A percentile compares a stretch with the other conserved stretches of the same genome.
Evolutionary conservation across 2,888 invertebrate genomes (phyloP).

Genomic region (Eumacrocentrus americanus): DNA sequence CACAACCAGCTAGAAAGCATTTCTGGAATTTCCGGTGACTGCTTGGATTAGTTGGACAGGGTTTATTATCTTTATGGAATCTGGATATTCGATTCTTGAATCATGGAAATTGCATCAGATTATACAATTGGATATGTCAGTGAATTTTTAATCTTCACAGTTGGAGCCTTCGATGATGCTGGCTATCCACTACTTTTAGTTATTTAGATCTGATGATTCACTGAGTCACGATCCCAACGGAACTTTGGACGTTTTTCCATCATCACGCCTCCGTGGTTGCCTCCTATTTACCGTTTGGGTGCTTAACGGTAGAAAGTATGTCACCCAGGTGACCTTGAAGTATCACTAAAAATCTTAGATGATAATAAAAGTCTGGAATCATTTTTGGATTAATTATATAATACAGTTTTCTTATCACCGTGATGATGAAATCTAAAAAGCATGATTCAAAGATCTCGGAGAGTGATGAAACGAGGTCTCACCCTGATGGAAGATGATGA

Average conservation of each 20-base stretch:
- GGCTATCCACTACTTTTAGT: background rate
- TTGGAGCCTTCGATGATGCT: background rate
- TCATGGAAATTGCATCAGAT: constrained; percentile 9
- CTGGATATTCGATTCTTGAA: too few relatives aligned
- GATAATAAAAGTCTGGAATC: too few relatives aligned
- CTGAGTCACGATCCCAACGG: constrained; percentile 29
- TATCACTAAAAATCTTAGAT: background rate
- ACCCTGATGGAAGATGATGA: background rate
- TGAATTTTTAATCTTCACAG: background rate
- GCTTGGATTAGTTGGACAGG: too few relatives aligned
- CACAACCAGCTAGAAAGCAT: constrained; percentile 28
- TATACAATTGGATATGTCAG: background rate
- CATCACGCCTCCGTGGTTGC: constrained; percentile 9
- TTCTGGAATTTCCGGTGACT: constrained; percentile 46
- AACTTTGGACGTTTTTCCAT: constrained; percentile 25
- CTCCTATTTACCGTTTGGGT: constrained; percentile 15
- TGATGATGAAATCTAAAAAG: background rate
- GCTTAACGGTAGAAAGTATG: background rate
- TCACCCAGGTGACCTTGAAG: constrained; percentile 11
- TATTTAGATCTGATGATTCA: constrained; percentile 18
- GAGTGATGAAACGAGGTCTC: constrained; percentile 18
- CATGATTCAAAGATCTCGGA: background rate
- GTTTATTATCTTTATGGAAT: too few relatives aligned
- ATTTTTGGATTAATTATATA: too few relatives aligned
- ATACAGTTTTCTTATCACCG: too few relatives aligned